Base-by-base conservation (phyloP, 2,797 vertebrate genomes). In the Halcyon leucocephala region DNA sequence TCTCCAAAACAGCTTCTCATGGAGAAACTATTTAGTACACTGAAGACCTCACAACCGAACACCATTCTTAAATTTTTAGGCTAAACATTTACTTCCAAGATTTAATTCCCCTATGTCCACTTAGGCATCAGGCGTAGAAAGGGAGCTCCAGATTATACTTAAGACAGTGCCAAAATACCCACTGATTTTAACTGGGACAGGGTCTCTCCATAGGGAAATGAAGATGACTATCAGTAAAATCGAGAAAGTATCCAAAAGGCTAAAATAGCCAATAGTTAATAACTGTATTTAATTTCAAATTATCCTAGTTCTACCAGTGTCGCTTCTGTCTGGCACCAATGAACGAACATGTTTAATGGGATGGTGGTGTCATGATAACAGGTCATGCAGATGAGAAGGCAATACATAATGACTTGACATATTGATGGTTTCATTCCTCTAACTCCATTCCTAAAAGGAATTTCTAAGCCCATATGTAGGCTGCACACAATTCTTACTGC, bases 381-480 rank as follows among this genome's bases (percentile, higher is more conserved):
- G 86, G 49, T 79, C 89, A 88, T 35, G 21, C 33, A 90, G 54
- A 72, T 93, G 64, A 90, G n/a, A 78, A 73, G 21, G 19, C 51
- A 77, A n/a, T 77, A 71, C 49, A 60, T 76, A 93, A 81, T 14
- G 18, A 58, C 20, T 28, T 86, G 76, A 78, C 67, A 52, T 70
- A 79, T 66, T 95, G 52, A 85, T 77, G 62, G 58, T 10, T 86
- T 72, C 12, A 31, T 48, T 90, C 29, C 35, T 71, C 42, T 69
- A 62, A 91, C 91, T 91, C 57, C 69, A 64, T 26, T 64, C 58
- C 37, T 93, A 31, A 77, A 49, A 93, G 44, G 52, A 72, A 81
- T 81, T 57, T 89, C 76, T 54, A 91, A 88, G 28, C 8, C 31
- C 16, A 37, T 17, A 24, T 11, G 13, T 7, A 71, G 61, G 49